phyloP scores from a whole-genome alignment of 2,888 invertebrate species.

The Clitarchus hookeri region DNA sequence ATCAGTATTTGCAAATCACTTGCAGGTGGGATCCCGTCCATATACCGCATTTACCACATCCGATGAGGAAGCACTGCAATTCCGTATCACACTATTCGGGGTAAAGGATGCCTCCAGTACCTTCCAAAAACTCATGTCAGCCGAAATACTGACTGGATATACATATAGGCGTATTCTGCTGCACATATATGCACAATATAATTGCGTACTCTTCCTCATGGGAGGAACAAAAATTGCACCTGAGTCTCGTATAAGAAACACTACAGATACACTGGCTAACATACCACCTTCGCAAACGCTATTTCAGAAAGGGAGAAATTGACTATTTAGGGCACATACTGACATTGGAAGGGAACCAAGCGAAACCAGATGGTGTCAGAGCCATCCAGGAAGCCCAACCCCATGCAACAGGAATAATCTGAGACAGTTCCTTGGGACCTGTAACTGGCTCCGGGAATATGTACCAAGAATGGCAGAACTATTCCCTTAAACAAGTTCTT shows the following conservation, averaged over 20 bases:
- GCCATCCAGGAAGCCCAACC: background rate
- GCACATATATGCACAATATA: background rate
- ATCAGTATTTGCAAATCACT: too few relatives aligned
- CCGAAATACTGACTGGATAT: background rate
- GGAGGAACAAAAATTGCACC: background rate
- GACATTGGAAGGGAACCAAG: background rate
- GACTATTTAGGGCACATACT: background rate
- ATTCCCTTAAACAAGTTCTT: background rate
- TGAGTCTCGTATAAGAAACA: background rate
- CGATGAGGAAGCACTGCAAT: background rate
- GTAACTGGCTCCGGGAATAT: background rate
- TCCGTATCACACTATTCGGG: background rate
- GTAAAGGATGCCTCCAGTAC: background rate
- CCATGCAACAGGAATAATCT: background rate
- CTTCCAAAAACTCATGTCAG: background rate
- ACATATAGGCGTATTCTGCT: background rate
- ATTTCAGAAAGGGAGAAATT: background rate
- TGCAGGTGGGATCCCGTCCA: too few relatives aligned
- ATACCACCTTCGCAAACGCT: background rate
- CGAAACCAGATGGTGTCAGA: background rate
- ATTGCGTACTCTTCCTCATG: background rate
- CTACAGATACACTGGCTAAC: background rate
- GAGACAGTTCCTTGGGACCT: background rate
- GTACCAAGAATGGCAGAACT: background rate
- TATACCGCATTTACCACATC: background rate